These are phyloP conservation scores for Onychostruthus taczanowskii DNA, from an alignment of 2,113 vertebrate genomes.

Conservation along the genomic window DNA sequence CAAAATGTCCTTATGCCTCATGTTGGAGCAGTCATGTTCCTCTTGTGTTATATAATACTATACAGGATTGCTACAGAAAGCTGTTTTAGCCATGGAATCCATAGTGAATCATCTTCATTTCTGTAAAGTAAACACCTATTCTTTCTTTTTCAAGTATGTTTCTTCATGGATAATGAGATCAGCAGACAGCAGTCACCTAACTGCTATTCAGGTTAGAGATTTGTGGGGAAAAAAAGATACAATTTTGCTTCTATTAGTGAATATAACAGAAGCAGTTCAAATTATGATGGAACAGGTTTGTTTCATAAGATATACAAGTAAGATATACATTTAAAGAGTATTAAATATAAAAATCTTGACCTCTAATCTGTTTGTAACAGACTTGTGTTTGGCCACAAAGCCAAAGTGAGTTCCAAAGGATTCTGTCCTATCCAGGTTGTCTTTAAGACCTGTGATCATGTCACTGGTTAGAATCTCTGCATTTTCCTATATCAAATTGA, in stretches of 20 bases:
- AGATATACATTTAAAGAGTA: neutral
- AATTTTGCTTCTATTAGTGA: neutral
- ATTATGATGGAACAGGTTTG: neutral
- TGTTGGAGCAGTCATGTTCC: neutral
- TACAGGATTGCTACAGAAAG: neutral
- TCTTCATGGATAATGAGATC: neutral
- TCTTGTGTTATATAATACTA: neutral
- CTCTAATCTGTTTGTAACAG: neutral
- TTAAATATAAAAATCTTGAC: neutral
- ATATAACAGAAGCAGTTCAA: neutral
- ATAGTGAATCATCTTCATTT: neutral
- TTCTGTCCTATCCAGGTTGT: neutral
- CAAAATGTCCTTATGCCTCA: neutral
- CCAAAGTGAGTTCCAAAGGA: neutral
- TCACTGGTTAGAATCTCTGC: neutral
- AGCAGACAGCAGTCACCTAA: neutral
- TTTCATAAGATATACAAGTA: neutral
- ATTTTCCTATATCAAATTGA: neutral
- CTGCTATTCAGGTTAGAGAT: neutral
- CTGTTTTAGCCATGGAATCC: neutral
- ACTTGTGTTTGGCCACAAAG: neutral
- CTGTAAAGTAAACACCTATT: neutral
- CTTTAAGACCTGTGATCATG: neutral
- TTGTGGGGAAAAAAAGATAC: no score
- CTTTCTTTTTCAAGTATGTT: neutral